phyloP scores from a whole-genome alignment of 2,113 vertebrate genomes.

The Dromaius novaehollandiae region DNA sequence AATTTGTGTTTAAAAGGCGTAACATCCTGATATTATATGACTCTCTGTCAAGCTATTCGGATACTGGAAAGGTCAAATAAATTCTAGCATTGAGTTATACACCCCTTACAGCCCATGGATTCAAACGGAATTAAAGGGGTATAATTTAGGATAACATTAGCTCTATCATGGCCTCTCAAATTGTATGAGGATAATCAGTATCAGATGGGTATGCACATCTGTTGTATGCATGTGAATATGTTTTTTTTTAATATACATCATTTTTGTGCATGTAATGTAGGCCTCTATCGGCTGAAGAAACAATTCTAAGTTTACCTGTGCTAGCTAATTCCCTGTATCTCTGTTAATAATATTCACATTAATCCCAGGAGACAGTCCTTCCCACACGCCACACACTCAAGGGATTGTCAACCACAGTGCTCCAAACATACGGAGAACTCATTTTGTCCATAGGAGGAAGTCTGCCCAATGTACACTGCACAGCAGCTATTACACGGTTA shows the following conservation, averaged over 20 bases:
- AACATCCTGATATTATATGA: background rate
- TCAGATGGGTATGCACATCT: background rate
- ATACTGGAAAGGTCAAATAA: background rate
- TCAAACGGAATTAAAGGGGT: background rate
- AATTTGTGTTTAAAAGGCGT: background rate
- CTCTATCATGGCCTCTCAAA: background rate
- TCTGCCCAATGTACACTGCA: background rate
- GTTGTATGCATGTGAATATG: background rate
- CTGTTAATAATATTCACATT: background rate
- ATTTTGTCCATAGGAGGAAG: background rate
- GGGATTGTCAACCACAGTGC: background rate
- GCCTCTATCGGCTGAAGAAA: background rate
- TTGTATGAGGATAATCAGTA: background rate
- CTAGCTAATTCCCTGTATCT: background rate
- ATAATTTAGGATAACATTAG: background rate
- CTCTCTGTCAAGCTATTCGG: background rate
- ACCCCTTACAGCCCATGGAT: background rate
- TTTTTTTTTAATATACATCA: background rate
- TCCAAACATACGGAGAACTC: background rate
- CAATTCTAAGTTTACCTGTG: background rate
- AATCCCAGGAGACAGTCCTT: background rate
- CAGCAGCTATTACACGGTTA: background rate
- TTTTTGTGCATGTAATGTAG: background rate
- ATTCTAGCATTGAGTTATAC: background rate
- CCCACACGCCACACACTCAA: accelerated